Evolutionary conservation across 1,140 invertebrate species (phyloP), one percentile per base, ranked within the genome.

Genomic region (Daktulosphaira vitifoliae): DNA sequence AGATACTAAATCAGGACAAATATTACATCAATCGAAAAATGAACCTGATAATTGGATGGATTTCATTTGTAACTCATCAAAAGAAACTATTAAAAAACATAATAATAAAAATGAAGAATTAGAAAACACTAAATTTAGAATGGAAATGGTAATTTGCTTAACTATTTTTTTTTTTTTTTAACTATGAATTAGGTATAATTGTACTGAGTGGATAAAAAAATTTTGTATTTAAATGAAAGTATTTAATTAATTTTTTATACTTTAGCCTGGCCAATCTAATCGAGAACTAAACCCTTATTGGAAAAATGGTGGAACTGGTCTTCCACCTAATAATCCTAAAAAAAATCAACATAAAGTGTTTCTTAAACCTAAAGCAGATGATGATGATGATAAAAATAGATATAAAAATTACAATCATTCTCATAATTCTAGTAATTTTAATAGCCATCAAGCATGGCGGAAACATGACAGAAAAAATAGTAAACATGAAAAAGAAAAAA

Each of bases 201-300:
- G n/a, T n/a, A n/a, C n/a, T n/a, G 20, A 13, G 23, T 6, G 20
- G 29, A 33, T 33, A 33, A 6, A 53, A 16, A 16, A 29, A 39
- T 22, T 13, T 33, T 22, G n/a, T 9, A 18, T 38, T 56, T 37
- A 20, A 39, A 18, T 38, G 7, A 39, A 15, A 38, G 39, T 29
- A 26, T 18, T 46, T 6, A 7, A 65, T 26, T 39, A 53, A 66
- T 44, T 64, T 51, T 33, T 64, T 52, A 33, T 54, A 26, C 38
- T 56, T 46, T 44, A 90, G 80, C 85, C 86, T 39, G 83, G 85
- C 2, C 85, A 84, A 68, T 85, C 84, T 72, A 74, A 72, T 2
- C 78, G 82, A 71, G 92, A 96, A 78, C 76, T 94, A 49, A 97
- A 97, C 81, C 92, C 90, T 1, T 90, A 92, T 74, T 95, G 91